Percentiles rank a stretch among this genome's conserved stretches.
These are phyloP conservation scores for Pristis pectinata DNA, from an alignment of 2,797 vertebrate species.

Conservation along the genomic window DNA sequence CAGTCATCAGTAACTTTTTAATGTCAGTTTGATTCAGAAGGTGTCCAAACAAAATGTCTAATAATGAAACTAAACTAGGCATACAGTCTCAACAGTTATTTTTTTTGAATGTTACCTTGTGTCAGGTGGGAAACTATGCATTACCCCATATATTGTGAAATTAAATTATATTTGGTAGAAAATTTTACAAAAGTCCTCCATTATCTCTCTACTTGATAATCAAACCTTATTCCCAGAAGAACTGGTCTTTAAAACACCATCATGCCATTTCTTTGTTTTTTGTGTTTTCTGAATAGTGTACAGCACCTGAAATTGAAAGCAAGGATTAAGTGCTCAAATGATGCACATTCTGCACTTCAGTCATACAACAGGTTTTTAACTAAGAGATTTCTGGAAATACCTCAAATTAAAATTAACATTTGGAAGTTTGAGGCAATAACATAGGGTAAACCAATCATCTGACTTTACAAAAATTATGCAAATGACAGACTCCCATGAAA, in stretches of 20 bases:
- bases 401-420: not conserved
- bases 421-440: not conserved
- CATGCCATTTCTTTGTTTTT: constrained; percentile 67
- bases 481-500: not conserved
- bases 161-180: no score
- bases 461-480: not conserved
- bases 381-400: not conserved
- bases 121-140: not conserved
- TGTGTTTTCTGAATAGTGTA: constrained; percentile 69
- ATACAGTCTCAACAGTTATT: no score
- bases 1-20: not conserved
- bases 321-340: not conserved
- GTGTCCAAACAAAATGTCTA: not conserved
- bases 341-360: not conserved
- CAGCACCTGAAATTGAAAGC: constrained; percentile 50
- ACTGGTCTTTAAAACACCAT: constrained; percentile 57
- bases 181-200: not conserved
- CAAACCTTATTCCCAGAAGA: constrained; percentile 56
- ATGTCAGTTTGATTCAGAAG: not conserved
- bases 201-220: not conserved
- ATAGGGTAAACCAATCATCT: not conserved
- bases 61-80: not conserved
- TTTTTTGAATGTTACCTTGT: no score
- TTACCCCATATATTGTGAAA: not conserved
- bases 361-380: not conserved